Conservation (phyloP, 2,888 invertebrate genomes). For the Emmelina monodactyla region DNA sequence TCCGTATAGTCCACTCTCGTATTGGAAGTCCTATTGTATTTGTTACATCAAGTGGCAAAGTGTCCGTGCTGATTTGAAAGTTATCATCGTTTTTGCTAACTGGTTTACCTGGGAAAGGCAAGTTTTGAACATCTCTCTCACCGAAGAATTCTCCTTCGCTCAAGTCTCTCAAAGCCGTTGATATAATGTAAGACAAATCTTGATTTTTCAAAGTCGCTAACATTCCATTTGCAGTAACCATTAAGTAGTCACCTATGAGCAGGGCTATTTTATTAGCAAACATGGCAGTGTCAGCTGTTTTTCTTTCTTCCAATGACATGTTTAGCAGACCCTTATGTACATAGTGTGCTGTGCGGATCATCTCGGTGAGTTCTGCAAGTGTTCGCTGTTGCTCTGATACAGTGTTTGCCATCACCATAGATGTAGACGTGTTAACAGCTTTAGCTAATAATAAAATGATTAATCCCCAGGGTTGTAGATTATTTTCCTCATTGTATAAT, state of each 20-base stretch:
- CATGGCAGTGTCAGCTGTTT: slow-evolving; percentile 73
- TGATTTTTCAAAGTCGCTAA: slow-evolving; percentile 74
- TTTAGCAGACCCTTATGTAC: slow-evolving; percentile 74
- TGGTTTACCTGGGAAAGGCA: slow-evolving; percentile 73
- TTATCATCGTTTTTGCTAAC: slow-evolving; percentile 23
- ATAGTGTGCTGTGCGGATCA: slow-evolving; percentile 86
- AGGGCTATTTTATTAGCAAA: slow-evolving; percentile 90
- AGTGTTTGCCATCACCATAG: slow-evolving; percentile 63
- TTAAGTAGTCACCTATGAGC: slow-evolving; percentile 84
- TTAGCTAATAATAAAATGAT: slow-evolving; percentile 83
- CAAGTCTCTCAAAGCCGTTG: slow-evolving; percentile 80
- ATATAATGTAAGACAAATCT: slow-evolving; percentile 82
- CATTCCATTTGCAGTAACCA: slow-evolving; percentile 83
- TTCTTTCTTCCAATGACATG: slow-evolving; percentile 49
- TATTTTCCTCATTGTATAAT: slow-evolving; percentile 82
- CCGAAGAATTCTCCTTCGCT: slow-evolving; percentile 85
- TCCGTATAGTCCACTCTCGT: slow-evolving; percentile 76
- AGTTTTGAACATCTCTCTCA: slow-evolving; percentile 76
- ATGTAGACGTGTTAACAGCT: slow-evolving; percentile 67
- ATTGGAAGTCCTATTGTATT: slow-evolving; percentile 63
- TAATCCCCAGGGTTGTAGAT: slow-evolving; percentile 86
- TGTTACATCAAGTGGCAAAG: slow-evolving; percentile 40
- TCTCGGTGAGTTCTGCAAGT: slow-evolving; percentile 78
- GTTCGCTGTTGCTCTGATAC: slow-evolving; percentile 59
- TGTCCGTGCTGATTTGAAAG: slow-evolving; percentile 38